These are phyloP conservation scores for Crotalus viridis DNA, from an alignment of 2,113 vertebrate genomes.

Conservation along the genomic window DNA sequence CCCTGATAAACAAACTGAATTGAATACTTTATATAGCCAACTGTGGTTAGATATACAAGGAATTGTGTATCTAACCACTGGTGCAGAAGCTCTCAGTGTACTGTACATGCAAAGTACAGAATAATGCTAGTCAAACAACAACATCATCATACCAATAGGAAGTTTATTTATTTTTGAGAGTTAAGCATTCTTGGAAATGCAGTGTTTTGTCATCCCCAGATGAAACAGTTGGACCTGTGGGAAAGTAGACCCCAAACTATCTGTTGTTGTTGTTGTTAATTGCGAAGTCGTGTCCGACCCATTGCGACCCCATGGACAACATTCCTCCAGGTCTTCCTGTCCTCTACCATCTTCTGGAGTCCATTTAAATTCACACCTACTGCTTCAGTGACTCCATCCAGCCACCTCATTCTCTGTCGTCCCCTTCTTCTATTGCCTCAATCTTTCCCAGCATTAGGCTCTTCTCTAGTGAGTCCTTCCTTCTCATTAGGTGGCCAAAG, in stretches of 20 bases:
- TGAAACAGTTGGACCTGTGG: not conserved
- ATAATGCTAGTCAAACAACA: not conserved
- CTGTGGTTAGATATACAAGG: not conserved
- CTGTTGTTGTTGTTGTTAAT: not conserved
- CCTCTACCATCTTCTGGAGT: too few relatives aligned
- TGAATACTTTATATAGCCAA: not conserved
- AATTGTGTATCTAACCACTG: not conserved
- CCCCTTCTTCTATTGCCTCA: too few relatives aligned
- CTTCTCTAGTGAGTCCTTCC: too few relatives aligned
- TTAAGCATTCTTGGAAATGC: not conserved
- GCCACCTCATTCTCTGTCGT: too few relatives aligned
- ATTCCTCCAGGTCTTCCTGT: too few relatives aligned
- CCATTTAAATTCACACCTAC: too few relatives aligned
- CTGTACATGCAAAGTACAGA: not conserved
- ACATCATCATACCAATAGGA: not conserved
- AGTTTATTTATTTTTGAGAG: not conserved
- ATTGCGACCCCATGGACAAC: too few relatives aligned
- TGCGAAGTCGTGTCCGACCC: too few relatives aligned
- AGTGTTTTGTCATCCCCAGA: not conserved
- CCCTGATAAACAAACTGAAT: not conserved
- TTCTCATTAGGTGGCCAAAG: too few relatives aligned
- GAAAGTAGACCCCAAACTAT: constrained; percentile 16
- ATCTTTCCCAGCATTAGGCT: too few relatives aligned
- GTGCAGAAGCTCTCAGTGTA: not conserved
- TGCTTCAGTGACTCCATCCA: too few relatives aligned